Evolutionary conservation across 2,113 vertebrate genomes (phyloP), one percentile per base, ranked within the genome.

Genomic region (Brachirus orientalis): DNA sequence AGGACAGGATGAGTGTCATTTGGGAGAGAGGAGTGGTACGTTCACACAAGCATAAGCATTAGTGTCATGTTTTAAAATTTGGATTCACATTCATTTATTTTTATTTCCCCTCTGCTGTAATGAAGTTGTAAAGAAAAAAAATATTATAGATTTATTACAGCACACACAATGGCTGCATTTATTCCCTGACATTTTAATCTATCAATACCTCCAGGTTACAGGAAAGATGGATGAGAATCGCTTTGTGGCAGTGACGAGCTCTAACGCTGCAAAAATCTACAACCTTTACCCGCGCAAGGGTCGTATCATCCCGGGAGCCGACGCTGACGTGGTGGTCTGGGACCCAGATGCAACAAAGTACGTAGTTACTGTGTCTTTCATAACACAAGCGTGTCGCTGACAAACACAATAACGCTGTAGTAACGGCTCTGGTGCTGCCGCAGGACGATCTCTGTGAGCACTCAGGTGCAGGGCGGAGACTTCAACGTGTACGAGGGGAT

Each of bases 191-290:
- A 4, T 55, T 56, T 62, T 1, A 40, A 56, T 46, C 17, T 11
- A 28, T 28, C 11, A 0, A 8, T 36, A 3, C 17, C n/a, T 63
- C 18, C 83, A 99, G 97, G 95, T 98, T 0, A 96, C 97, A 69
- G 97, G 97, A 1, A 99, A 99, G 86, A 97, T 99, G 95, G 97
- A 99, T 0, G 97, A 99, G 90, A 99, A 99, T 84, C 94, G 95
- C 65, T 99, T 99, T 8, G 97, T 98, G 85, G 96, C 97, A 0
- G 95, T 98, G 55, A 99, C 97, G 36, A 99, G 96, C 88, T 96
- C 97, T 52, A 98, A 99, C 0, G 96, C 97, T 0, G 97, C 97
- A n/a, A 98, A 99, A 91, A 92, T 98, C 79, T 96, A 97, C 93
- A 99, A 99, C 86, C 86, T 99, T 68, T 99, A 98, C 76, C 97